phyloP scores from a whole-genome alignment of 2,113 vertebrate genomes.

The Lamprologus sp. region DNA sequence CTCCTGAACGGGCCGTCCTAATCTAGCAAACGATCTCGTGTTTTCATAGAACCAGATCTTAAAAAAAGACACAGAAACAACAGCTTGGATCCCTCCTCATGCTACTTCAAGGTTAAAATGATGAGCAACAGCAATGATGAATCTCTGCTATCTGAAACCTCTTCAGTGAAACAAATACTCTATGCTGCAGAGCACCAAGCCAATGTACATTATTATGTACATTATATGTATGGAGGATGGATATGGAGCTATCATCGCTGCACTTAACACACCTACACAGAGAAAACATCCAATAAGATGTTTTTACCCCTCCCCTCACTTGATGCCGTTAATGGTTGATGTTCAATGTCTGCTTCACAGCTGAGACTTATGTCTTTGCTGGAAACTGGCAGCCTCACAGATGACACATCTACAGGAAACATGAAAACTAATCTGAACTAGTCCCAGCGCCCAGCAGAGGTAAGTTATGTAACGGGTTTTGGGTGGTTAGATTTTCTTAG shows the following conservation, averaged over 20 bases:
- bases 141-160: slow-evolving; percentile 8
- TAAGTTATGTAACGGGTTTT: background rate
- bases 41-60: background rate
- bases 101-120: slow-evolving; percentile 36
- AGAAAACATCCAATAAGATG: slow-evolving; percentile 4
- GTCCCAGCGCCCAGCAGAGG: slow-evolving; percentile 26
- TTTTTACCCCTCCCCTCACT: background rate
- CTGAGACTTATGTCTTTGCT: background rate
- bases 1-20: background rate
- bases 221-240: slow-evolving; percentile 7
- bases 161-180: background rate
- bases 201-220: slow-evolving; percentile 41
- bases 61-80: background rate
- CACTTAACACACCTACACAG: slow-evolving; percentile 20
- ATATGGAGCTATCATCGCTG: slow-evolving; percentile 1
- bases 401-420: background rate
- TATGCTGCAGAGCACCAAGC: slow-evolving; percentile 31
- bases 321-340: background rate
- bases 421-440: slow-evolving; percentile 27
- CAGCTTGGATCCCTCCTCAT: slow-evolving; percentile 1
- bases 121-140: background rate
- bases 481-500: slow-evolving; percentile 20
- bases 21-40: background rate
- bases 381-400: background rate
- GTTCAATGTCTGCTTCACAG: background rate